Conservation (phyloP, 2,888 invertebrate genomes). For the Phyllotreta striolata region DNA sequence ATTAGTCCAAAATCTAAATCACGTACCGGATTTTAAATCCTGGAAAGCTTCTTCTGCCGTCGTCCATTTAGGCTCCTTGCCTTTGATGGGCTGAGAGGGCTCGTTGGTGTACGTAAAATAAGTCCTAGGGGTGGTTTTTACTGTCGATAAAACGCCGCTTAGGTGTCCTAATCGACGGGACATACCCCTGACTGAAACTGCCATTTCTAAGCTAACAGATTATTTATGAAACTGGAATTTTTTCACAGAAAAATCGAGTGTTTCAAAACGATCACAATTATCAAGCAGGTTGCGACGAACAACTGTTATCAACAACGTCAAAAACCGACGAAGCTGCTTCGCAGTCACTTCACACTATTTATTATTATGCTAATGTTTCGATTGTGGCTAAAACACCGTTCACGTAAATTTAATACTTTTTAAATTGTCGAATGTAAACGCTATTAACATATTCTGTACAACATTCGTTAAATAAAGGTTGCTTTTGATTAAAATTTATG, state of each 20-base stretch:
- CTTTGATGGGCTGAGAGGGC: conserved; percentile 79
- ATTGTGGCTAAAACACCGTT: too few relatives aligned
- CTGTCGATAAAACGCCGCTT: conserved; percentile 49
- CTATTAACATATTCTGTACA: too few relatives aligned
- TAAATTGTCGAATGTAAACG: too few relatives aligned
- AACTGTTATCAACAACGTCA: too few relatives aligned
- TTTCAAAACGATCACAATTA: too few relatives aligned
- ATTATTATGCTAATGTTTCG: too few relatives aligned
- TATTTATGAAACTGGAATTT: not conserved
- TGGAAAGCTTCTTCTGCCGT: conserved; percentile 81
- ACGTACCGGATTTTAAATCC: conserved; percentile 82
- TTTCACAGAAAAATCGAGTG: not conserved
- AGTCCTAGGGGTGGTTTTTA: conserved; percentile 61
- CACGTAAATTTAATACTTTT: too few relatives aligned
- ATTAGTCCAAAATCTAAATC: conserved; percentile 2
- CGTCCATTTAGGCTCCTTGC: conserved; percentile 75
- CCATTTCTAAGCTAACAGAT: conserved; percentile 45
- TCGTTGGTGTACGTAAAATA: conserved; percentile 84
- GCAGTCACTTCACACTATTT: too few relatives aligned
- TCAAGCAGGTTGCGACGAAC: too few relatives aligned
- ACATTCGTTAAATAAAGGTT: too few relatives aligned
- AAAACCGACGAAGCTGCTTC: too few relatives aligned
- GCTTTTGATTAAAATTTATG: too few relatives aligned
- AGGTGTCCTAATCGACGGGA: conserved; percentile 46
- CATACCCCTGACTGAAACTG: conserved; percentile 50